Conservation (phyloP, 2,797 vertebrate species). For the Sebastes taczanowskii region DNA sequence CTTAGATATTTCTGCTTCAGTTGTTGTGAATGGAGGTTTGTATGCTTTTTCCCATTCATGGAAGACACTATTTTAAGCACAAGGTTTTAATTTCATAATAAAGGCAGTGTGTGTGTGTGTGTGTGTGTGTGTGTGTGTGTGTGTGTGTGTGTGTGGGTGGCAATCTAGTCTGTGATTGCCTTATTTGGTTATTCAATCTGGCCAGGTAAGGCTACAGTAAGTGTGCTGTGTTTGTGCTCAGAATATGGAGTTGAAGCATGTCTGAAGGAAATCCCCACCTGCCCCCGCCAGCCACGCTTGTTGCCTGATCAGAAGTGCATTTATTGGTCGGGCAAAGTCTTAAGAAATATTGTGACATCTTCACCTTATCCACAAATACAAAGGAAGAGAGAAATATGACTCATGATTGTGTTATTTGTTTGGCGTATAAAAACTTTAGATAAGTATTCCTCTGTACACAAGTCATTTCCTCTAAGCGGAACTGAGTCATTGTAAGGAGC, state of each 20-base stretch:
- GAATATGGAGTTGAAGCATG: background rate
- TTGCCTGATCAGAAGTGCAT: slow-evolving; percentile 9
- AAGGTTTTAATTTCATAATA: accelerated
- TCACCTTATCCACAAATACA: background rate
- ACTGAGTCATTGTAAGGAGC: background rate
- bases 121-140: no score
- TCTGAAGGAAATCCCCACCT: background rate
- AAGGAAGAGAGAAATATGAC: background rate
- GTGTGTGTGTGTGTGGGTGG: no score
- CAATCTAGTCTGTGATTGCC: background rate
- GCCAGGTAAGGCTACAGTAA: background rate
- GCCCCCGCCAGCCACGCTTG: background rate
- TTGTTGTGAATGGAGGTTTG: background rate
- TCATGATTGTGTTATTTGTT: background rate
- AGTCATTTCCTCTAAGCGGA: background rate
- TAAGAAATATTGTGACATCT: background rate
- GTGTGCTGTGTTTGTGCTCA: background rate
- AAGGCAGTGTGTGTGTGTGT: no score
- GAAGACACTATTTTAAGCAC: accelerated
- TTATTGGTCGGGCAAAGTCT: background rate
- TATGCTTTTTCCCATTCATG: background rate
- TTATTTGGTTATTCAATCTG: slow-evolving; percentile 12
- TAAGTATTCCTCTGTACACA: background rate
- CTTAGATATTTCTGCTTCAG: background rate
- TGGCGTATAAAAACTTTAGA: background rate